Base-by-base conservation (phyloP, 2,888 invertebrate species). In the Andrena camellia region DNA sequence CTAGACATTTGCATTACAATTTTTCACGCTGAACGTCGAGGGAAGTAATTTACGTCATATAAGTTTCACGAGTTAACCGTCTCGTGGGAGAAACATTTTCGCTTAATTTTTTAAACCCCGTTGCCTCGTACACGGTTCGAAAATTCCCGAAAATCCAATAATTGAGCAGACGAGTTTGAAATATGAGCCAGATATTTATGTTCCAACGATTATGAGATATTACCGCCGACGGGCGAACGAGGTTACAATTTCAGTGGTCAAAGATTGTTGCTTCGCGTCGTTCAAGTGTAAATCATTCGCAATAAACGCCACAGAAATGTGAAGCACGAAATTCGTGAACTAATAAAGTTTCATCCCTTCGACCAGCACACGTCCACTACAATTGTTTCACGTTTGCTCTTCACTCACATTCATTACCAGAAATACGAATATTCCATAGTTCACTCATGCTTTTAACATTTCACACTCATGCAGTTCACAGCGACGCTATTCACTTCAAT, bases 181-280 rank as follows among this genome's bases (percentile, higher is more conserved):
- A 78, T 74, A 74, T 57, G 48, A 48, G 29, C 17, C n/a, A 50
- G 48, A 52, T 20, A 59, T 75, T 74, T 64, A 64, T 59, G 42
- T 75, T 31, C 57, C 26, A 59, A 35, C 20, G 29, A 62, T 63
- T 69, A 64, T 69, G 69, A 59, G 29, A 69, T 79, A 69, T 79
- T 70, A 64, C 50, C 42, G 62, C 67, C 68, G 62, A 10, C 2
- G 62, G 78, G 62, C 31, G 20, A 67, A 72, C 35, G 52, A 68
- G 62, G 78, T 68, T 62, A 54, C 67, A 62, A 78, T 78, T 73
- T 78, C 20, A 68, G 52, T 42, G 66, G 72, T 26, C 60, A 26
- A 67, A 78, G 62, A 60, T 68, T 68, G 31, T 74, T 74, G 74
- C 60, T 57, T 60, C 75, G 69, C 75, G 42, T 52, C 62, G 54